phyloP scores from a whole-genome alignment of 2,888 invertebrate genomes.

The Cylloceria caligata region DNA sequence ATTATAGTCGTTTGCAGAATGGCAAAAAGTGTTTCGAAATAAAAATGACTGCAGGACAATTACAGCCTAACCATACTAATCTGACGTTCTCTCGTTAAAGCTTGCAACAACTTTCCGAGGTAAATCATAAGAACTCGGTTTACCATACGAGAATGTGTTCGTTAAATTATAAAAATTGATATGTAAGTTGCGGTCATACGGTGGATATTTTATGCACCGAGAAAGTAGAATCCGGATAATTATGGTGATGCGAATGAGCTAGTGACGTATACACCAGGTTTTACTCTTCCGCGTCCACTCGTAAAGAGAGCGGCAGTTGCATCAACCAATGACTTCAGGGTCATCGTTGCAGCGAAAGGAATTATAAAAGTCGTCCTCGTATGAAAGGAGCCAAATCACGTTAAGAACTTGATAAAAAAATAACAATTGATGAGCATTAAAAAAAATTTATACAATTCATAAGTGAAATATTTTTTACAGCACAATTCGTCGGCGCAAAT shows the following conservation, averaged over 20 bases:
- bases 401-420: too few relatives aligned
- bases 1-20: not conserved
- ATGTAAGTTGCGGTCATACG: not conserved
- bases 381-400: not conserved
- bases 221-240: conserved; percentile 37
- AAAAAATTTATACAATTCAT: not conserved
- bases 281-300: conserved; percentile 49
- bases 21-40: not conserved
- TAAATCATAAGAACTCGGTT: not conserved
- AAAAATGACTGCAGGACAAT: conserved; percentile 13
- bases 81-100: not conserved
- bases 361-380: not conserved
- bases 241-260: not conserved
- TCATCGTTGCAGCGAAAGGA: conserved; percentile 21
- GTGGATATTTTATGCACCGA: conserved; percentile 7
- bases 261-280: not conserved
- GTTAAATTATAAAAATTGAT: not conserved
- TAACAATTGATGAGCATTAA: too few relatives aligned
- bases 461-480: too few relatives aligned
- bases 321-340: conserved; percentile 51
- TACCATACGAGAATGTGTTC: not conserved
- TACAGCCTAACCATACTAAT: not conserved
- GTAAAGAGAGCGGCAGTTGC: conserved; percentile 58
- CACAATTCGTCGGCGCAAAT: too few relatives aligned
- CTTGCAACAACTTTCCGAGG: conserved; percentile 6